Evolutionary conservation across 2,888 invertebrate species (phyloP), one percentile per base, ranked within the genome.

Genomic region (Lasius fuliginosus): DNA sequence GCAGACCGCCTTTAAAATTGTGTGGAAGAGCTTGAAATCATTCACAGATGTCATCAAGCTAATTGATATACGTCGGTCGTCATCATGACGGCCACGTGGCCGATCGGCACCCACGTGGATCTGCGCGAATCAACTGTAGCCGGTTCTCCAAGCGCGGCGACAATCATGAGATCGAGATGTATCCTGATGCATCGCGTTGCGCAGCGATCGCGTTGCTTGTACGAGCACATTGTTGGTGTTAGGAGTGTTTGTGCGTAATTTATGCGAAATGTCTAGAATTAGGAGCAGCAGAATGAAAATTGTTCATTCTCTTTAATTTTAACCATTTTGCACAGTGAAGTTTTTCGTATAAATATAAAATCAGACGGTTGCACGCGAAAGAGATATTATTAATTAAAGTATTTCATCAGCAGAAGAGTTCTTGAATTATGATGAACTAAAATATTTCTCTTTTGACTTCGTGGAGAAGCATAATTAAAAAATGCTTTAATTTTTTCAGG

Each of bases 21-120:
- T 81, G 71, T 90, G 73, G 85, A 87, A 91, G 91, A 90, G 91
- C 88, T 88, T 83, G 64, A 85, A 88, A 87, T 91, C 90, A 91
- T 91, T 74, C 90, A 91, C 86, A 90, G 90, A 90, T 90, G 90
- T 90, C 90, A 90, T 90, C 84, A 87, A 90, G 60, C 79, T 87
- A 91, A 90, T 91, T 91, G 84, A 84, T 65, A 27, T 62, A 46
- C 46, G 8, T 46, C 33, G 73, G 33, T 60, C 33, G 79, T 81
- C 79, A 81, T 81, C 79, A 60, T 4, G 60, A 33, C 46, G 27
- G 36, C 71, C 79, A 33, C 60, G 60, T 79, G 79, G 69, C 36
- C 4, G 79, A 71, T 79, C 60, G 46, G 46, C 71, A 60, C 12
- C 42, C 79, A 81, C 79, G 79, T 71, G 79, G 60, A 71, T 33